These are phyloP conservation scores for Enteromius viviparus DNA, from an alignment of 2,797 vertebrate species.

Conservation along the genomic window DNA sequence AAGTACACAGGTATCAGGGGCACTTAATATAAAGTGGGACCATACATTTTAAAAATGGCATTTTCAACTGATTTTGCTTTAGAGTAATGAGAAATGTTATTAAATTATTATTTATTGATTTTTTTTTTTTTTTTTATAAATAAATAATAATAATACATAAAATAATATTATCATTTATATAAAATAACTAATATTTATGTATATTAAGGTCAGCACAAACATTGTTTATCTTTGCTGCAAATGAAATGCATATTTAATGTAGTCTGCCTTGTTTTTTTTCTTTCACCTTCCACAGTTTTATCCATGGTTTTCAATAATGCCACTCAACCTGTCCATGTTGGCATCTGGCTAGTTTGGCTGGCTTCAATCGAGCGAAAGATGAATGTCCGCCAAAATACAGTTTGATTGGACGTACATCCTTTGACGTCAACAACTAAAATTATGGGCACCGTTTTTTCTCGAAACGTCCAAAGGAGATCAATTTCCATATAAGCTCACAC, in stretches of 20 bases:
- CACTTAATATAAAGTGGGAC: too few species aligned
- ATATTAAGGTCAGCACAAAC: neutral
- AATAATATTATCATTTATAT: neutral
- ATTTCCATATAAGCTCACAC: constrained; percentile 2
- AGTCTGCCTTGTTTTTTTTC: neutral
- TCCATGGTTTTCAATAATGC: neutral
- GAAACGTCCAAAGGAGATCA: constrained; percentile 7
- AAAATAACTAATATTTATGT: neutral
- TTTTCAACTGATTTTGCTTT: neutral
- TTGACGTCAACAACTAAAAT: constrained; percentile 13
- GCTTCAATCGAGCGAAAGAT: neutral
- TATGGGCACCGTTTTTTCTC: neutral
- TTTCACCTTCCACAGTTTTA: neutral
- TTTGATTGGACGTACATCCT: neutral
- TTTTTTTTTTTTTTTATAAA: too few species aligned
- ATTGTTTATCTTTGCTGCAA: neutral
- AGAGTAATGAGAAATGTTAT: neutral
- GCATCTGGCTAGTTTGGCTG: constrained; percentile 1
- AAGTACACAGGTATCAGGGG: too few species aligned
- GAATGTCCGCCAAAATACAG: neutral
- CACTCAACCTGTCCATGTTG: constrained; percentile 8
- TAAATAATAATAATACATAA: neutral
- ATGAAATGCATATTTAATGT: neutral
- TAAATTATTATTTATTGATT: neutral
- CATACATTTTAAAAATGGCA: neutral